Percentiles rank a stretch among this genome's conserved stretches.
These are phyloP conservation scores for Trachymyrmex cornetzi DNA, from an alignment of 1,140 invertebrate genomes.

Conservation along the genomic window DNA sequence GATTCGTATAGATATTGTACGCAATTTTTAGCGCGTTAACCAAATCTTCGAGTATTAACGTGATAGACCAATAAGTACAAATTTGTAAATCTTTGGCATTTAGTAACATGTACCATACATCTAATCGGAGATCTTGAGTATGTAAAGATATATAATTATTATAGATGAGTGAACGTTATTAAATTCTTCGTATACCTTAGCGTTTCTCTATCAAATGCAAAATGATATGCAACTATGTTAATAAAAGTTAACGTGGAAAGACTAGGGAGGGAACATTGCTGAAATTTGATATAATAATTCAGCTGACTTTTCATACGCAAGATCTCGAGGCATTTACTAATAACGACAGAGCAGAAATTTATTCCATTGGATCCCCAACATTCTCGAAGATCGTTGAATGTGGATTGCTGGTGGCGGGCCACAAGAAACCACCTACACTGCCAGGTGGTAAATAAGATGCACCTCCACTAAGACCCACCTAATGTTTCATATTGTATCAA, in stretches of 20 bases:
- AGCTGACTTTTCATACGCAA: conserved; percentile 75
- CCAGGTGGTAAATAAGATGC: conserved; percentile 83
- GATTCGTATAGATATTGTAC: conserved; percentile 18
- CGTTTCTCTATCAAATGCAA: conserved; percentile 49
- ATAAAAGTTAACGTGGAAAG: conserved; percentile 74
- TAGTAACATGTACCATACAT: conserved; percentile 74
- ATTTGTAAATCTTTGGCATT: conserved; percentile 73
- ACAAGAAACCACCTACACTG: conserved; percentile 83
- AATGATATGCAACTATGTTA: conserved; percentile 68
- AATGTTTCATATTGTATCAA: conserved; percentile 69
- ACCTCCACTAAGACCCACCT: conserved; percentile 82
- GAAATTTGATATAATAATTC: conserved; percentile 47
- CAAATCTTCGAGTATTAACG: not conserved
- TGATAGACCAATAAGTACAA: not conserved
- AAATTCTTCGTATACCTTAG: conserved; percentile 59
- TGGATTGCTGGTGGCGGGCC: conserved; percentile 81
- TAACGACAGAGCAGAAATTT: conserved; percentile 69
- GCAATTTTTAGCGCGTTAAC: conserved; percentile 22
- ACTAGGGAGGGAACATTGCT: conserved; percentile 73
- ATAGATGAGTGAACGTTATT: conserved; percentile 50
- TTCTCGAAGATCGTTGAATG: conserved; percentile 85
- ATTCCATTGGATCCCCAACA: conserved; percentile 83
- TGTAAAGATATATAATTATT: conserved; percentile 70
- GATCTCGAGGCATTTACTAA: conserved; percentile 72
- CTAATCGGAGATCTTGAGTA: conserved; percentile 74